Evolutionary conservation across 2,888 invertebrate genomes (phyloP), one percentile per base, ranked within the genome.

Genomic region (Hybos culiciformis): DNA sequence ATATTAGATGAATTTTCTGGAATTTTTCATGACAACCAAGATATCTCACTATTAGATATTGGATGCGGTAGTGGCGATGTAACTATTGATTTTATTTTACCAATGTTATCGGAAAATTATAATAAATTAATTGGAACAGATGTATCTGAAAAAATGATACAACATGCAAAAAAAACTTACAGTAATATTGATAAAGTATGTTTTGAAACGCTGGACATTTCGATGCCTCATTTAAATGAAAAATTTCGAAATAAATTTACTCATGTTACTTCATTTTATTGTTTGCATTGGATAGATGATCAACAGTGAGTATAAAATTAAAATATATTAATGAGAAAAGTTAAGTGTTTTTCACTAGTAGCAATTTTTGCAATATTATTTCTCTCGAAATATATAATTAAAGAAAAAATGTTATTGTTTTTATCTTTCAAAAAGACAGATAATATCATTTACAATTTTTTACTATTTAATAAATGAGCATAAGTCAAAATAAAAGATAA

Each of bases 21-120:
- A 8, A 63, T 70, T 51, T 64, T 82, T 23, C 67, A 70, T 46
- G 79, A 77, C 78, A 65, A 66, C 39, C 69, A 67, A 0, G 62
- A 66, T 11, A 72, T 72, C 40, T 61, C 62, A n/a, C 59, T 78
- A 29, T 54, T 80, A 44, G 86, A 86, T 53, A 71, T 85, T 31
- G 86, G 86, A 1, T 80, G 79, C 47, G 86, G 83, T 0, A 78
- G 80, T 29, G 83, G 84, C 0, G 74, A 77, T 53, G 78, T 83
- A 11, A 74, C 78, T 1, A 69, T 72, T 42, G 72, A 76, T n/a
- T 63, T 77, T 23, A 62, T 87, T 44, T 65, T 77, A 47, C 77
- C 77, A 1, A 66, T 71, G 46, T 55, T 85, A 40, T 77, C 82
- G 0, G 52, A 57, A 2, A 66, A 67, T n/a, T 72, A 71, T 41